Evolutionary conservation across 2,113 vertebrate genomes (phyloP).

Genomic region (Paramisgurnus dabryanus): DNA sequence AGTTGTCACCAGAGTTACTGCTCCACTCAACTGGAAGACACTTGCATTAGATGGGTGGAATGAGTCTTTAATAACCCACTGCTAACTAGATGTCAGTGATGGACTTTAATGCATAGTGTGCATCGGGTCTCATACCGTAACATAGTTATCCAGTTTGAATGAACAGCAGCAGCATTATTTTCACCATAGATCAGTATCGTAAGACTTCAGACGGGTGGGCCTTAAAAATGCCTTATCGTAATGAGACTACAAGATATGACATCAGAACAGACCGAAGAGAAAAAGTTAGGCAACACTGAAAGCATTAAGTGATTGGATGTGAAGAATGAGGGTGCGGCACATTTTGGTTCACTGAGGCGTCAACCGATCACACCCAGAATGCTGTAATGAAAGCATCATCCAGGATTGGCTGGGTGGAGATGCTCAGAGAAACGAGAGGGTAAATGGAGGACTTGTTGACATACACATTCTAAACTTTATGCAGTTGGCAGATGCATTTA

Average conservation of each 20-base stretch:
- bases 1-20: constrained; percentile 6
- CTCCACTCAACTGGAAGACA: constrained; percentile 6
- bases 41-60: not conserved
- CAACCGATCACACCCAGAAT: constrained; percentile 46
- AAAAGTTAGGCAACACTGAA: constrained; percentile 33
- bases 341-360: constrained; percentile 35
- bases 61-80: not conserved
- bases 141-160: not conserved
- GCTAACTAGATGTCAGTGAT: constrained; percentile 1
- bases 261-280: constrained; percentile 12
- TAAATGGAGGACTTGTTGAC: constrained; percentile 9
- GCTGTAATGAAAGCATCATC: constrained; percentile 55
- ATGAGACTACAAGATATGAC: constrained; percentile 9
- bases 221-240: not conserved
- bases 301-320: constrained; percentile 15
- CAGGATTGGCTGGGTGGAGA: constrained; percentile 40
- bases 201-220: too few species aligned
- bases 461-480: too few species aligned
- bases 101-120: not conserved
- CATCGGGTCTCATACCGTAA: not conserved
- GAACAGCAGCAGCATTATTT: not conserved
- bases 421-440: not conserved
- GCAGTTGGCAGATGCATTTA: too few species aligned
- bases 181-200: not conserved
- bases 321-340: constrained; percentile 13